Evolutionary conservation across 2,797 vertebrate species (phyloP).

Genomic region (Alfaro cultratus): DNA sequence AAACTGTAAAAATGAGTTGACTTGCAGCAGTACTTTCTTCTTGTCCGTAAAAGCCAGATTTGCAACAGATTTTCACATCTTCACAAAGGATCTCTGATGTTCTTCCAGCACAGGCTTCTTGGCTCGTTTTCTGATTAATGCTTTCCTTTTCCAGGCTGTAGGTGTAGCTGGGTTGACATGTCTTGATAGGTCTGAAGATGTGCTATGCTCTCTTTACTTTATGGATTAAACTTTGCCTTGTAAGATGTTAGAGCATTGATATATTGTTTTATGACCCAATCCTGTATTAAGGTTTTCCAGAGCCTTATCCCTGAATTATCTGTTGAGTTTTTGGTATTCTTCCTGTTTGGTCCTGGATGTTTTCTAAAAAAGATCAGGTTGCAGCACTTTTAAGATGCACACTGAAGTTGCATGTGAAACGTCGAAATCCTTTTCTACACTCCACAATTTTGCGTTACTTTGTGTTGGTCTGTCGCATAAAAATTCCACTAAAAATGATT

Average conservation of each 20-base stretch:
- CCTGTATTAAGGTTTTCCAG: background rate
- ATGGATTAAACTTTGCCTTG: background rate
- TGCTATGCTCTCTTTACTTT: background rate
- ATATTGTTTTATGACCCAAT: background rate
- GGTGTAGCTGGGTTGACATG: background rate
- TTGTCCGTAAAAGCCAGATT: background rate
- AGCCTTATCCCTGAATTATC: background rate
- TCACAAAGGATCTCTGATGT: background rate
- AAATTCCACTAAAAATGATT: background rate
- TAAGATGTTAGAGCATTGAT: background rate
- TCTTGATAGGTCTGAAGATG: background rate
- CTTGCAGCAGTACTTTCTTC: background rate
- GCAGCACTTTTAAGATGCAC: background rate
- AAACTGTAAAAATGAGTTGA: background rate
- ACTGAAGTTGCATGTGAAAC: background rate
- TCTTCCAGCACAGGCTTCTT: background rate
- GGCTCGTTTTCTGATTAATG: background rate
- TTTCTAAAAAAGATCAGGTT: background rate
- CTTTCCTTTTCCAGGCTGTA: background rate
- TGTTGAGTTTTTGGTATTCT: background rate
- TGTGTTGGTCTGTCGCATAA: background rate
- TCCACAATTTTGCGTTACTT: background rate
- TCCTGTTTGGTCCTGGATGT: background rate
- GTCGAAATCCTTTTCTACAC: background rate
- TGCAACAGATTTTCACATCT: background rate